Evolutionary conservation across 2,113 vertebrate genomes (phyloP), one percentile per base, ranked within the genome.

Genomic region (Jaculus jaculus): DNA sequence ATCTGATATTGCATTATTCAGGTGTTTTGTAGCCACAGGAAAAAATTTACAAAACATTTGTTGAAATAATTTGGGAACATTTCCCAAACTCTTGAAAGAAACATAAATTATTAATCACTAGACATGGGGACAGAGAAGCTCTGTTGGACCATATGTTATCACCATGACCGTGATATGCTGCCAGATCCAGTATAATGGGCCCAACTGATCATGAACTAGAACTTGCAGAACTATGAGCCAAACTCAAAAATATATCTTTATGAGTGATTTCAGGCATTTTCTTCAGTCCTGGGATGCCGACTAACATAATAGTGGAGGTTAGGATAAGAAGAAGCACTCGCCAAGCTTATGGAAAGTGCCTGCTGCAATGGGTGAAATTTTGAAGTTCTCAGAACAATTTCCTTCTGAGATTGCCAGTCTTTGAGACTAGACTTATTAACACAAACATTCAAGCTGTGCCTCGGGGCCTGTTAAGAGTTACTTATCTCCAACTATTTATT

Each of bases 401-500:
- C n/a, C 79, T 83, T 94, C 81, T 47, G 82, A 74, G 65, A 92
- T 34, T 91, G 58, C 21, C 51, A 89, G 9, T 79, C 84, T 92
- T 88, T 85, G 54, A 92, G 42, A 89, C 79, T 69, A 92, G 83
- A 90, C 30, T 69, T 94, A 51, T 85, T 93, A 85, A 68, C 23
- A 92, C 75, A 94, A 87, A 63, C 88, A 90, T 94, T 61, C 75
- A 81, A 79, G 74, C 60, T 88, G 30, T 92, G 90, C 74, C 65
- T 82, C 20, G 54, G 23, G 39, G 63, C 2, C 86, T 66, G 77
- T 92, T 89, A 90, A 96, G 92, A 68, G 77, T 93, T 84, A 79
- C 78, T 78, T 96, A 37, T 94, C 79, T 87, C 37, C n/a, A 91
- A 61, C 54, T 92, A 79, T 91, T 89, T 89, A 91, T 94, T 72